These are phyloP conservation scores for Cyprinus carpio DNA, from an alignment of 2,113 vertebrate species.

Conservation along the genomic window DNA sequence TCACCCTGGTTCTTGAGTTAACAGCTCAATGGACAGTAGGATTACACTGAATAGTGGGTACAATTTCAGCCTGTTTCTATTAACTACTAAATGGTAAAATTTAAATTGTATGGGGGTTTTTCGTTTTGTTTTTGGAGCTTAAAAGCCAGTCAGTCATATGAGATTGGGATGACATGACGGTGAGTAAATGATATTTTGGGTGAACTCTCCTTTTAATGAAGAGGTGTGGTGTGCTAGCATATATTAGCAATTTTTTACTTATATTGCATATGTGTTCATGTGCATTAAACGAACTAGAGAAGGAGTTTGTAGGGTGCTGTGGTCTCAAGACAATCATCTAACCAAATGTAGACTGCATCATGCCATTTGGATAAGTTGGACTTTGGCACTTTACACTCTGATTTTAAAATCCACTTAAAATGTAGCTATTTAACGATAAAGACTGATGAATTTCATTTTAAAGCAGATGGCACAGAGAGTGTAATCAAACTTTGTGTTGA, in stretches of 20 bases:
- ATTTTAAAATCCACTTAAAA: background rate
- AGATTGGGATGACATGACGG: background rate
- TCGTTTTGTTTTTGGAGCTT: background rate
- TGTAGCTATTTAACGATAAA: background rate
- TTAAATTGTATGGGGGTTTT: too few species aligned
- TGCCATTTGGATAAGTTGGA: conserved; percentile 30
- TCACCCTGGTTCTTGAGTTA: too few species aligned
- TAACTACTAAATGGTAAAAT: too few species aligned
- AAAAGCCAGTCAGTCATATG: background rate
- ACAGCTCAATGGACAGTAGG: too few species aligned
- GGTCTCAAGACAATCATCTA: background rate
- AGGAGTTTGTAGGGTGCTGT: background rate
- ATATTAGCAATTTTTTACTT: background rate
- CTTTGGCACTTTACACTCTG: conserved; percentile 12
- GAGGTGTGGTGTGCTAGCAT: background rate
- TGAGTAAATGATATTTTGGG: background rate
- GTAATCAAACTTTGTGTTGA: background rate
- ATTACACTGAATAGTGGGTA: too few species aligned
- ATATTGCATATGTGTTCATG: background rate
- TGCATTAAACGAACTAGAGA: background rate
- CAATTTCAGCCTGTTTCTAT: too few species aligned
- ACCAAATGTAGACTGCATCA: background rate
- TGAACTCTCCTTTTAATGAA: conserved; percentile 6
- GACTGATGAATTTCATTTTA: background rate
- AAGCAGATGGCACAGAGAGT: background rate